Evolutionary conservation across 2,113 vertebrate species (phyloP).

Genomic region (Cephalopholis sonnerati): DNA sequence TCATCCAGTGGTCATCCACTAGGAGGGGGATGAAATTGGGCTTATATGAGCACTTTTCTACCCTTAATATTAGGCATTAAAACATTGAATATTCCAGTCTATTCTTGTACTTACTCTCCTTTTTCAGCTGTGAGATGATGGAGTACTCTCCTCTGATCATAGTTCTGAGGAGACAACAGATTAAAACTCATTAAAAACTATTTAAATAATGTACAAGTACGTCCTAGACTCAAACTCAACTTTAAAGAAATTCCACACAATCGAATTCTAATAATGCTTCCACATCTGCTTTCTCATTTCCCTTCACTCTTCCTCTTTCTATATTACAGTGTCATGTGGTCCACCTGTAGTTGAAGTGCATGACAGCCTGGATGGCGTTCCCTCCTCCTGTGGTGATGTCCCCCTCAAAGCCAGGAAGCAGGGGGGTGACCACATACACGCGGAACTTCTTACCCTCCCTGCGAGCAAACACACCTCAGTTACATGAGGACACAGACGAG

Average conservation of each 20-base stretch:
- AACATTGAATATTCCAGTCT: background rate
- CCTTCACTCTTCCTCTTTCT: conserved; percentile 16
- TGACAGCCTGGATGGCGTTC: conserved; percentile 94
- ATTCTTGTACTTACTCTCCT: conserved; percentile 86
- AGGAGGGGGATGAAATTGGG: background rate
- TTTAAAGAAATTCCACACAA: background rate
- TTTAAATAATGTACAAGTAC: background rate
- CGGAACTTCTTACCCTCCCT: conserved; percentile 93
- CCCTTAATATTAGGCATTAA: background rate
- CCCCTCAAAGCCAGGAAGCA: conserved; percentile 97
- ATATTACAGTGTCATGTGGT: background rate
- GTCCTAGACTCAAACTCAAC: background rate
- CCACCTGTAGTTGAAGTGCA: conserved; percentile 99
- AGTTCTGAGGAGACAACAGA: conserved; percentile 83
- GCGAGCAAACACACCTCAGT: conserved; percentile 25
- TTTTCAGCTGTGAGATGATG: conserved; percentile 93
- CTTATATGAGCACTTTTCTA: background rate
- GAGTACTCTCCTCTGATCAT: conserved; percentile 96
- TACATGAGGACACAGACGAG: background rate
- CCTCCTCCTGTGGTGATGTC: conserved; percentile 97
- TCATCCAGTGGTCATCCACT: conserved; percentile 99
- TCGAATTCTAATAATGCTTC: background rate
- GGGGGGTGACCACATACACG: conserved; percentile 94
- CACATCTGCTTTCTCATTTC: background rate
- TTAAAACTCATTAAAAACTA: background rate